Percentiles rank a stretch among this genome's conserved stretches.
Evolutionary conservation across 37 sponge, comb jelly and placozoan species (phyloP).

Genomic region (Theonella swinhoei): DNA sequence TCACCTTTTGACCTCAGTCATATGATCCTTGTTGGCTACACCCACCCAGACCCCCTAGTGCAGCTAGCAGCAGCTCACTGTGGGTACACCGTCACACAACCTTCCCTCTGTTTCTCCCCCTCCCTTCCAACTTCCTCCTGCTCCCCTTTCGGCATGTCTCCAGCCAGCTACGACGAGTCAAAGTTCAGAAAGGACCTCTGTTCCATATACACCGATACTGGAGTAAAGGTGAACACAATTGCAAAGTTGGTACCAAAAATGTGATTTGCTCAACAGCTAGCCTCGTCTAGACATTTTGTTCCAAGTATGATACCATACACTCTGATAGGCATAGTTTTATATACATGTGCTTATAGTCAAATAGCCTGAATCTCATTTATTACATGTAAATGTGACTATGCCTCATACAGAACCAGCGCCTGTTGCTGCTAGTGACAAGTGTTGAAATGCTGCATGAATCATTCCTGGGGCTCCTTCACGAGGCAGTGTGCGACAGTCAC

Average conservation of each 20-base stretch:
- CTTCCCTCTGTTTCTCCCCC: slow-evolving; percentile 32
- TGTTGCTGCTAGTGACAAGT: slow-evolving; percentile 44
- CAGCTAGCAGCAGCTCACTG: slow-evolving; percentile 31
- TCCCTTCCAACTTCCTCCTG: not conserved
- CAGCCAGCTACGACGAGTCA: not conserved
- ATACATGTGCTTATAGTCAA: too few species aligned
- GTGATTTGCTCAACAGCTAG: too few species aligned
- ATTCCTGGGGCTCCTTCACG: slow-evolving; percentile 63
- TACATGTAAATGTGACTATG: too few species aligned
- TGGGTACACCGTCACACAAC: slow-evolving; percentile 44
- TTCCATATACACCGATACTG: slow-evolving; percentile 53
- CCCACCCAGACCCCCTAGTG: slow-evolving; percentile 57
- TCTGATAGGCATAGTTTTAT: too few species aligned
- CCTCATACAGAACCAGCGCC: slow-evolving; percentile 48
- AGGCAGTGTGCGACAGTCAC: slow-evolving; percentile 69
- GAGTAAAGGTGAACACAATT: slow-evolving; percentile 47
- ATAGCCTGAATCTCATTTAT: too few species aligned
- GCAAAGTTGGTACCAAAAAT: not conserved
- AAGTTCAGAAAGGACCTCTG: slow-evolving; percentile 42
- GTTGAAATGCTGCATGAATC: slow-evolving; percentile 33
- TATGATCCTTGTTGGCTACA: slow-evolving; percentile 50
- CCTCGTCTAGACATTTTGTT: too few species aligned
- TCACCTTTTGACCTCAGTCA: slow-evolving; percentile 45
- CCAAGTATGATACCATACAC: too few species aligned
- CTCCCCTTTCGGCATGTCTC: slow-evolving; percentile 1